These are phyloP conservation scores for Eupithecia dodoneata DNA, from an alignment of 2,888 invertebrate species.

Conservation along the genomic window DNA sequence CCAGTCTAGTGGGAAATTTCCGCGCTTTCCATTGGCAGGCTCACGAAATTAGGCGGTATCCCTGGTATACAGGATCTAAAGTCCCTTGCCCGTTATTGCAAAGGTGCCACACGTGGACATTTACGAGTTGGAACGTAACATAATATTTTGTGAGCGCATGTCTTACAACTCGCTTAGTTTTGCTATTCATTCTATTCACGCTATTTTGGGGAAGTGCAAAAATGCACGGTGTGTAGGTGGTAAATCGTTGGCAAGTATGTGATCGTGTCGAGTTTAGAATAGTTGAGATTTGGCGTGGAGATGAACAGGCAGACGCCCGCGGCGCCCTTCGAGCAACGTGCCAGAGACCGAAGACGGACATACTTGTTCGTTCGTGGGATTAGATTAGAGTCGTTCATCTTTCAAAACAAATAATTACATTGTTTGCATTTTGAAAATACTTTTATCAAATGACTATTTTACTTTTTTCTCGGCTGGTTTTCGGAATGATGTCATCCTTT, in stretches of 20 bases:
- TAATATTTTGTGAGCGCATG: neutral
- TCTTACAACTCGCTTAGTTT: neutral
- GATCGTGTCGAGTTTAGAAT: constrained; percentile 52
- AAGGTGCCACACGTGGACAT: neutral
- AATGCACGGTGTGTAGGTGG: constrained; percentile 36
- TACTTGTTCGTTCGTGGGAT: neutral
- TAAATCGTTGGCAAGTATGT: constrained; percentile 51
- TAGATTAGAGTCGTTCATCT: too few species aligned
- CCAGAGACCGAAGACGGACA: neutral
- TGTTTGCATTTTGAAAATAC: too few species aligned
- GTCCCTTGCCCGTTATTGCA: constrained; percentile 10
- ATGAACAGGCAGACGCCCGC: constrained; percentile 46
- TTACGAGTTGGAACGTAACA: neutral
- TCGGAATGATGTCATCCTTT: too few species aligned
- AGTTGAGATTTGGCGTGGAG: constrained; percentile 48
- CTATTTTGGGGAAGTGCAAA: constrained; percentile 26
- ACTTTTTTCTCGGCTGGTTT: too few species aligned
- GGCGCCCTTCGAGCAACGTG: constrained; percentile 33
- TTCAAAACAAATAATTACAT: too few species aligned
- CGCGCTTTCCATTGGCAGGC: constrained; percentile 62
- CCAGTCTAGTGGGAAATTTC: constrained; percentile 71
- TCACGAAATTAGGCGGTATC: constrained; percentile 11
- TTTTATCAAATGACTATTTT: too few species aligned
- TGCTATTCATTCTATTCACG: neutral
- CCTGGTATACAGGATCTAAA: constrained; percentile 5